Conservation (phyloP, 23 tunicate genomes). For the Clavelina lepadiformis region DNA sequence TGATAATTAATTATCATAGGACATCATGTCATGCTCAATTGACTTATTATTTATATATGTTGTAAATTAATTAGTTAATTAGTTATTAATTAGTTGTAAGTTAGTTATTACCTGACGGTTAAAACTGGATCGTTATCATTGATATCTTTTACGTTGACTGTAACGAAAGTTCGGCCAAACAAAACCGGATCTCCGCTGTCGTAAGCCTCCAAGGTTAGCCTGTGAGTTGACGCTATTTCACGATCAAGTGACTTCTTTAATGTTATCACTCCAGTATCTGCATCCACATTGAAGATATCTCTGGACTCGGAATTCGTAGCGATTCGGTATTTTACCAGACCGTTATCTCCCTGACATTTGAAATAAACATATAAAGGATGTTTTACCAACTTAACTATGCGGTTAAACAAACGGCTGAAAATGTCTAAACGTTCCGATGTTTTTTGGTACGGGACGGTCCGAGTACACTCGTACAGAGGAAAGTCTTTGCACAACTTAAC, state of each 20-base stretch:
- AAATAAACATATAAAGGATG: too few relatives aligned
- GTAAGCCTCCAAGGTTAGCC: slow-evolving; percentile 48
- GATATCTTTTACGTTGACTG: slow-evolving; percentile 38
- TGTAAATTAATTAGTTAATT: neutral
- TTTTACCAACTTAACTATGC: too few relatives aligned
- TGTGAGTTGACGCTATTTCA: slow-evolving; percentile 35
- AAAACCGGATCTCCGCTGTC: slow-evolving; percentile 70
- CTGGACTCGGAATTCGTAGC: slow-evolving; percentile 8
- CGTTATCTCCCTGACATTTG: slow-evolving; percentile 71
- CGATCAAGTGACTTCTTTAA: slow-evolving; percentile 38
- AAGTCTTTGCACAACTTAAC: neutral
- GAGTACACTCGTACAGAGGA: too few relatives aligned
- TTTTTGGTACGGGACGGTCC: too few relatives aligned
- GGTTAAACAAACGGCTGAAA: too few relatives aligned
- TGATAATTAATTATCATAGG: neutral
- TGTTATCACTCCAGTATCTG: slow-evolving; percentile 47
- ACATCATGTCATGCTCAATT: neutral
- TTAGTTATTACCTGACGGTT: slow-evolving; percentile 17
- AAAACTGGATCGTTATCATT: slow-evolving; percentile 46
- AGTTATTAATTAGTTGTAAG: neutral
- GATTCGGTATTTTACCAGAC: slow-evolving; percentile 43
- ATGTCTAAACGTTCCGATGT: too few relatives aligned
- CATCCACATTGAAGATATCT: slow-evolving; percentile 31
- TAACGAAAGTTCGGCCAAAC: slow-evolving; percentile 49
- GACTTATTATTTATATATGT: neutral